Base-by-base conservation (phyloP, 2,797 vertebrate genomes). In the Mergus octosetaceus region DNA sequence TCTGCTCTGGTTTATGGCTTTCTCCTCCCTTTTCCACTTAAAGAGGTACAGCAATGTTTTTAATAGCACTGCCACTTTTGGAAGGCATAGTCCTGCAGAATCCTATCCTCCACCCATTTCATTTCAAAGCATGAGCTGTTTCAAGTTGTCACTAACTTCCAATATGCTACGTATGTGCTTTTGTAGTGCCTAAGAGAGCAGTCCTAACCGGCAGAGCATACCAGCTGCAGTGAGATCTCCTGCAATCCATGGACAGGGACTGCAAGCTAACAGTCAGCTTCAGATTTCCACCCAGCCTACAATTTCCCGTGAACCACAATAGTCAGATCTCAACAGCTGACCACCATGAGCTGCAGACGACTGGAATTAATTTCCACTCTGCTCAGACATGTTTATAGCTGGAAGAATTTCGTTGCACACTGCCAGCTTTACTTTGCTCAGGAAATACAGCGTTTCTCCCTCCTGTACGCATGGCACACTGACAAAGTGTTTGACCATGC, bases 81-180 rank as follows among this genome's bases (percentile, higher is more conserved):
- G n/a, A 12, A 19, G 41, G 82, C 60, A 72, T 30, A 77, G 49
- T 2, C 41, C 71, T 25, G 20, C 77, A 43, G 69, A 47, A 34
- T 8, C 45, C 69, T 21, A 4, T 3, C 18, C 34, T 45, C 53
- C 54, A 53, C 1, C 0, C 65, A 15, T 4, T 60, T 39, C 2
- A 36, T 17, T 8, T 13, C 58, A 65, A 36, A 22, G 30, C 61
- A 57, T 17, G 20, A 2, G 56, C 4, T 3, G 5, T 1, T 25
- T 2, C 4, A 15, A n/a, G 39, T 0, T 69, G 49, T 4, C 60
- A 2, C 58, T 34, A 24, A 32, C 34, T 5, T 3, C 8, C 11
- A 13, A 25, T 7, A 34, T 0, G 22, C 62, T 41, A 12, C 0
- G 1, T 12, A 3, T 11, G 10, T 25, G 20, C 7, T 4, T 2